Base-by-base conservation (phyloP, 2,113 vertebrate species). In the Thymallus thymallus region DNA sequence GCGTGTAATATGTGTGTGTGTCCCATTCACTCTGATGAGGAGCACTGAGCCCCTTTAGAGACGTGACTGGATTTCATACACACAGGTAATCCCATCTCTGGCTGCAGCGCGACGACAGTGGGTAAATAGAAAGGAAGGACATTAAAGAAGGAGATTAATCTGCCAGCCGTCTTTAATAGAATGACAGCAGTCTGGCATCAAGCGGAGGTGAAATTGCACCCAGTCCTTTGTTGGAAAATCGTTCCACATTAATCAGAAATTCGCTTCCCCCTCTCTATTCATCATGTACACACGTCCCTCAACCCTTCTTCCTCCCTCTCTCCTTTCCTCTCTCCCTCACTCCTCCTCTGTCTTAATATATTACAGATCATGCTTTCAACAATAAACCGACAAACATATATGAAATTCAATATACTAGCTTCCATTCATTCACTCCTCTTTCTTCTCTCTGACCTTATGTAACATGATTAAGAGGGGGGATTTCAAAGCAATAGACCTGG, bases 21-120 rank as follows among this genome's bases (percentile, higher is more conserved):
- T 65, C 68, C 56, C 71, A 78, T 87, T 90, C 81, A 77, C 76
- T 81, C 75, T 69, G 80, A 85, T 80, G 86, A 90, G 79, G 68
- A 62, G 4, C 30, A 29, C 72, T 76, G 78, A 87, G 86, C 72
- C 69, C 48, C 72, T 82, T 85, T 35, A 82, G 73, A 84, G 80
- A 79, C 67, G 20, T 64, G 71, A 65, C 80, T 82, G 4, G 32
- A 82, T 85, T 46, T 85, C 65, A 79, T 71, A 35, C 73, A 79
- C 69, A 35, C 71, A 76, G 63, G 72, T 75, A 85, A 91, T 87
- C 82, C 80, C 74, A 81, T 87, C 78, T 80, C 75, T 74, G 68
- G 75, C 68, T 77, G 32, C 76, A 78, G 48, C 48, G 5, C 48
- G 48, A 51, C 48, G 48, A 51, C 66, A 60, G 68, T 79, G 76